These are phyloP conservation scores for Drosophila setosimentum DNA, from an alignment of 2,888 invertebrate species.

Conservation along the genomic window DNA sequence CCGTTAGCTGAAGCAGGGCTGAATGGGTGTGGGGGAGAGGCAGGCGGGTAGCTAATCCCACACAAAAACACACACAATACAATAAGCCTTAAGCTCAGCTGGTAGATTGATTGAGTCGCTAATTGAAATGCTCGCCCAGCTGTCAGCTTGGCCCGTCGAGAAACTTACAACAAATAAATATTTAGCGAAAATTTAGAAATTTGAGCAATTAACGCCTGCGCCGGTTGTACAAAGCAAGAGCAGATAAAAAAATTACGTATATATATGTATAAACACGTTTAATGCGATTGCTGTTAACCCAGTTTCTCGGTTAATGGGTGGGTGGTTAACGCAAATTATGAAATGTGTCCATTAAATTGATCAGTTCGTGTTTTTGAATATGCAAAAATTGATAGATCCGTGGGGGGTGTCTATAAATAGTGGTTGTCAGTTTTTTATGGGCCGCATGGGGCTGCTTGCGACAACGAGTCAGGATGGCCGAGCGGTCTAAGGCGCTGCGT, in stretches of 20 bases:
- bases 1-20: conserved; percentile 33
- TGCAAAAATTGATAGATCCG: not conserved
- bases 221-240: not conserved
- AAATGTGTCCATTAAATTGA: conserved; percentile 12
- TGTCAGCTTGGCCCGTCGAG: conserved; percentile 22
- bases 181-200: conserved; percentile 39
- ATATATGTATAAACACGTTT: not conserved
- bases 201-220: conserved; percentile 55
- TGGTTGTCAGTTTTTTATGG: not conserved
- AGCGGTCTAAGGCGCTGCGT: conserved; percentile 84
- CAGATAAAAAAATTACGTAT: not conserved
- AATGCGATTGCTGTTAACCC: conserved; percentile 52
- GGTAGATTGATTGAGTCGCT: conserved; percentile 39
- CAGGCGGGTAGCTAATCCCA: conserved; percentile 4
- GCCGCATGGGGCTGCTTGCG: rapidly evolving
- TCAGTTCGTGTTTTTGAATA: not conserved
- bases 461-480: conserved; percentile 49
- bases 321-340: conserved; percentile 5
- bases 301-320: conserved; percentile 36
- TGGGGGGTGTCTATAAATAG: conserved; percentile 1
- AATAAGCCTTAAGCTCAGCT: conserved; percentile 17
- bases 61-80: conserved; percentile 2
- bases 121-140: conserved; percentile 52
- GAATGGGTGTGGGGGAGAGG: not conserved
- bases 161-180: conserved; percentile 13